phyloP scores from a whole-genome alignment of 2,888 invertebrate genomes.

The Pecten maximus region DNA sequence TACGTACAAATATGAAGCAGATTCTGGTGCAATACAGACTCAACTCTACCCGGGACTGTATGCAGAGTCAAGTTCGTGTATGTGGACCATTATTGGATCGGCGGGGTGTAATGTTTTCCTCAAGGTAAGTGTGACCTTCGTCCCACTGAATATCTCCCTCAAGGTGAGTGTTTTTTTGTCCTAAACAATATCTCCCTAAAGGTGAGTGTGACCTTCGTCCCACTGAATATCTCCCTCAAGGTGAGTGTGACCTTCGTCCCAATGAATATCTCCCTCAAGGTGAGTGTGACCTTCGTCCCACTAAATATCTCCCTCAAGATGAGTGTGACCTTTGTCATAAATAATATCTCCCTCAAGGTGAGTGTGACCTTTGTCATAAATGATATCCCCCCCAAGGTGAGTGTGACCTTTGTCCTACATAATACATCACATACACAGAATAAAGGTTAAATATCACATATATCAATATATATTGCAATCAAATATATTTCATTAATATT shows the following conservation, averaged over 20 bases:
- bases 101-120: conserved; percentile 53
- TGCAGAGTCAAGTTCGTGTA: conserved; percentile 43
- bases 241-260: not conserved
- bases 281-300: not conserved
- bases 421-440: too few species aligned
- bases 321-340: not conserved
- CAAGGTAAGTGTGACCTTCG: conserved; percentile 45
- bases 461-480: too few species aligned
- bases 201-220: not conserved
- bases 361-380: not conserved
- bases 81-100: conserved; percentile 55
- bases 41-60: conserved; percentile 49
- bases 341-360: not conserved
- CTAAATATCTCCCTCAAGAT: not conserved
- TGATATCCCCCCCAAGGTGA: not conserved
- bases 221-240: not conserved
- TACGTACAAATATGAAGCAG: not conserved
- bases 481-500: too few species aligned
- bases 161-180: not conserved
- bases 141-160: not conserved
- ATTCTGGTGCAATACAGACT: conserved; percentile 47
- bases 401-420: not conserved
- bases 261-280: conserved; percentile 49
- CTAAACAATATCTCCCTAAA: not conserved
- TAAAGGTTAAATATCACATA: too few species aligned